These are phyloP conservation scores for Mus pahari DNA, from an alignment of 2,113 vertebrate species.

Conservation along the genomic window DNA sequence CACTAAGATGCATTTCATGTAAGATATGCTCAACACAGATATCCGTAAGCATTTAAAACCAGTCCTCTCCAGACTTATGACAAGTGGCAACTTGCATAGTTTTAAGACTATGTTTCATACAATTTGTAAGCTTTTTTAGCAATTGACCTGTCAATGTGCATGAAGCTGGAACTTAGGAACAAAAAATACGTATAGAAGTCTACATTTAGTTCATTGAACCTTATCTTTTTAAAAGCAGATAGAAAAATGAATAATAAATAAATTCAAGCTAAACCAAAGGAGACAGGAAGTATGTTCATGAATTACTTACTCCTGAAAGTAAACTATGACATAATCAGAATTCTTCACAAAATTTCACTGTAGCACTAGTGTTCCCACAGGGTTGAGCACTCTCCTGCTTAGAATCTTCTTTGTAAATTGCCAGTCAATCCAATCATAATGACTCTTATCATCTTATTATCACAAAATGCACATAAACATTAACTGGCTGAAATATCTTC, in stretches of 20 bases:
- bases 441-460: conserved; percentile 33
- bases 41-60: conserved; percentile 55
- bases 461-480: conserved; percentile 33
- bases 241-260: conserved; percentile 38
- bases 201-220: background rate
- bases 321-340: conserved; percentile 55
- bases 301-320: conserved; percentile 10
- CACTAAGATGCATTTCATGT: background rate
- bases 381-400: conserved; percentile 15
- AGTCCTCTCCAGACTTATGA: background rate
- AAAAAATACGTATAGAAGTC: background rate
- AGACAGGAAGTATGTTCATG: background rate
- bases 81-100: background rate
- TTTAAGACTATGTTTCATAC: conserved; percentile 22
- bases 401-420: conserved; percentile 3
- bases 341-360: conserved; percentile 15
- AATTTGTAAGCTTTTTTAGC: background rate
- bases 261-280: conserved; percentile 42
- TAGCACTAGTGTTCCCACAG: background rate
- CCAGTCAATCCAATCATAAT: conserved; percentile 18
- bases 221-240: background rate
- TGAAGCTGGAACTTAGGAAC: conserved; percentile 9
- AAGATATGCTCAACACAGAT: background rate
- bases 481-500: conserved; percentile 29
- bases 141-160: background rate